Evolutionary conservation across 2,797 vertebrate genomes (phyloP), one percentile per base, ranked within the genome.

Genomic region (Xenops minutus): DNA sequence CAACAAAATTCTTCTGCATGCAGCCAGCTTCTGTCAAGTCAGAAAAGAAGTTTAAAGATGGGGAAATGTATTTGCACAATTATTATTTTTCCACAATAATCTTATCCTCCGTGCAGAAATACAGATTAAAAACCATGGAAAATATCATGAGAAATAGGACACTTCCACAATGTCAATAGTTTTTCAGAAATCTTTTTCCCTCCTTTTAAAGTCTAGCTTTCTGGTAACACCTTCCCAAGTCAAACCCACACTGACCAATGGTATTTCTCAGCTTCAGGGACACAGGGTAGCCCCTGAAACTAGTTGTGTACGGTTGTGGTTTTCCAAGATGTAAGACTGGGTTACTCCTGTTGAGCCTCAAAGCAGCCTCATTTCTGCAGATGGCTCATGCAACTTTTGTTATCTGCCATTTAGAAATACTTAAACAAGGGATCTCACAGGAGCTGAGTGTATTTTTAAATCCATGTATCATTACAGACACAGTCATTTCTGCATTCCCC

Each of bases 281-380:
- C 84, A n/a, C 3, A 81, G 46, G 1, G 3, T 5, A 69, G n/a
- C 2, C 52, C 48, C 62, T 62, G 49, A 88, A 80, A 74, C 19
- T 15, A 72, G 7, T 26, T 0, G 0, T 43, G 23, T 3, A 5
- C 8, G 0, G 23, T 10, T 15, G 17, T 37, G 23, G 3, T n/a
- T 39, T 39, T 83, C 23, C 46, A 61, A 34, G 55, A 17, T 2
- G 10, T 41, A 56, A 73, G 39, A 56, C 4, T 0, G 14, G 12
- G 10, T 39, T 79, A 29, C 13, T 67, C 36, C 55, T 44, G 51
- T 55, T 30, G 22, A 48, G 18, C 37, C 58, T 24, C 2, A 2
- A 67, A 87, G 49, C 23, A 87, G 21, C 14, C 22, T 43, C 44
- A 34, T 66, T 78, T 71, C 59, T 61, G 36, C 37, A 79, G 52